phyloP scores from a whole-genome alignment of 2,797 vertebrate genomes.

The Eospalax fontanierii region DNA sequence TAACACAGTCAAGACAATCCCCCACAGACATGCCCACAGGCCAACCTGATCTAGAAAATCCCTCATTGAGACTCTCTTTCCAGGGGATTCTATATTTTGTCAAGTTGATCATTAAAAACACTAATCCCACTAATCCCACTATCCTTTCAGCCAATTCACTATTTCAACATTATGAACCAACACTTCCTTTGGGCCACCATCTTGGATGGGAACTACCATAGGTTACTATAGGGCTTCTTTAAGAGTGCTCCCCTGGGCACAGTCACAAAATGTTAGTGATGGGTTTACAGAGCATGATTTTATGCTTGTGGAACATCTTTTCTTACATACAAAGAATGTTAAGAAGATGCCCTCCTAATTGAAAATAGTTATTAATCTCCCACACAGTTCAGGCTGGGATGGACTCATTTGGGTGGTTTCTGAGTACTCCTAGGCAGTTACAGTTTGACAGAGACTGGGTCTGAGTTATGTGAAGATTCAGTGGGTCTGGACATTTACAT shows the following conservation, averaged over 20 bases:
- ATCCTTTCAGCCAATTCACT: neutral
- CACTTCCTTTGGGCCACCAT: neutral
- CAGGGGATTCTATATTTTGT: neutral
- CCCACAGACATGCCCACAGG: neutral
- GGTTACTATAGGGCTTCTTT: neutral
- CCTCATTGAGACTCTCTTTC: neutral
- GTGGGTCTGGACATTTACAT: neutral
- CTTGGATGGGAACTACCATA: neutral
- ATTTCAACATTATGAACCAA: conserved; percentile 16
- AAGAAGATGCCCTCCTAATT: neutral
- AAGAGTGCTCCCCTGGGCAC: neutral
- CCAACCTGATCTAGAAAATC: neutral
- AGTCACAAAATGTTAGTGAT: neutral
- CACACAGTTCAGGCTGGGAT: neutral
- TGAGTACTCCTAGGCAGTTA: neutral
- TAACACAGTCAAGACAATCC: neutral
- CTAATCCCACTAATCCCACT: neutral
- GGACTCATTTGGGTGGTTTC: neutral
- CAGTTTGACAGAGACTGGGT: neutral
- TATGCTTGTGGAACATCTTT: neutral
- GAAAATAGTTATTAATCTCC: neutral
- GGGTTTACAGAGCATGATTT: neutral
- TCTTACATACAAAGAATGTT: neutral
- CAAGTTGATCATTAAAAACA: neutral
- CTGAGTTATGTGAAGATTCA: neutral